phyloP scores from a whole-genome alignment of 2,797 vertebrate genomes.

The Phalanger gymnotis region DNA sequence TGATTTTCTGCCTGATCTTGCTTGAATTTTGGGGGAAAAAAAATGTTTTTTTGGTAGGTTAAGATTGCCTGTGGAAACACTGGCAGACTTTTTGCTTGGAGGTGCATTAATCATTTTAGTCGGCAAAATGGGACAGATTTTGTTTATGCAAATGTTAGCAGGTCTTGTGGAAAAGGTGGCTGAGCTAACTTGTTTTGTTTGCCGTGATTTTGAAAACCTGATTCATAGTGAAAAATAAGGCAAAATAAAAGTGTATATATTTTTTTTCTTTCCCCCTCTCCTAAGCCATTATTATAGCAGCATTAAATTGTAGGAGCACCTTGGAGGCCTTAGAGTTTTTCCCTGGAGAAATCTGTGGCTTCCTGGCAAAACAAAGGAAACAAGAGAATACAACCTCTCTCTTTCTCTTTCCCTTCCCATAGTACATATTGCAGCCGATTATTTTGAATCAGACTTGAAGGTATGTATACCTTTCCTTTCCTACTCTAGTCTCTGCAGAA shows the following conservation, averaged over 20 bases:
- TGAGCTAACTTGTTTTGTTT: neutral
- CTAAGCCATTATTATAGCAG: constrained; percentile 39
- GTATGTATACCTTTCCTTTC: constrained; percentile 62
- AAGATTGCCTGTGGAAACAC: constrained; percentile 1
- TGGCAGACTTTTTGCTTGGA: constrained; percentile 2
- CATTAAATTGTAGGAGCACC: constrained; percentile 49
- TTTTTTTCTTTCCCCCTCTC: neutral
- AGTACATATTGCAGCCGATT: neutral
- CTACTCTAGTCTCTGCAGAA: neutral
- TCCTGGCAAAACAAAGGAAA: constrained; percentile 70
- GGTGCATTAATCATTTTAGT: neutral
- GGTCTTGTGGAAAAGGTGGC: constrained; percentile 2
- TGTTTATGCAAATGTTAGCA: neutral
- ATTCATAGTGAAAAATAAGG: neutral
- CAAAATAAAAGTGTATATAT: neutral
- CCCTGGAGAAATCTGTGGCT: constrained; percentile 66
- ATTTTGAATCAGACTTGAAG: constrained; percentile 57
- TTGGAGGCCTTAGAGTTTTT: constrained; percentile 32
- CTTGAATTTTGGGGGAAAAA: neutral
- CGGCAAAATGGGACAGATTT: neutral
- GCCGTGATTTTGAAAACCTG: neutral
- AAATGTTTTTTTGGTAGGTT: neutral
- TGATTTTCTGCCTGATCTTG: neutral
- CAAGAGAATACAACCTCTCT: constrained; percentile 52
- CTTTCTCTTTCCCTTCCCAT: constrained; percentile 37